phyloP scores from a whole-genome alignment of 2,113 vertebrate genomes.

The Corythoichthys haematopterus region DNA sequence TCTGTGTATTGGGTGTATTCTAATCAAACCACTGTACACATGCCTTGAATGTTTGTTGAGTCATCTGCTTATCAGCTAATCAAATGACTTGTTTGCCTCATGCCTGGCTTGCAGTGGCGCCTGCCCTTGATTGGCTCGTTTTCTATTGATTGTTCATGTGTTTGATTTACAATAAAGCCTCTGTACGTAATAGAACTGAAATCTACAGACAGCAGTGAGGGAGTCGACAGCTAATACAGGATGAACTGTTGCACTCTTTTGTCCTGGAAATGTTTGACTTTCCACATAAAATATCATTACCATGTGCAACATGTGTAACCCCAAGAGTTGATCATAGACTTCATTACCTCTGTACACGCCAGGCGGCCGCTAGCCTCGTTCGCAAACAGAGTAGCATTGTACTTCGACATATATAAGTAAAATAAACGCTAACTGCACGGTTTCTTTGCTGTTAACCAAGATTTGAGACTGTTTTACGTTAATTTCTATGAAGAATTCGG shows the following conservation, averaged over 20 bases:
- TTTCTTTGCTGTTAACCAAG: too few relatives aligned
- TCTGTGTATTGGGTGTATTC: conserved; percentile 61
- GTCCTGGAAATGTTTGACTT: conserved; percentile 13
- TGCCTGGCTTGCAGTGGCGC: conserved; percentile 49
- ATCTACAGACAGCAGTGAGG: conserved; percentile 26
- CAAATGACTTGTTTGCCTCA: conserved; percentile 66
- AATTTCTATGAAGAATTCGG: too few relatives aligned
- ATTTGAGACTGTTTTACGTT: too few relatives aligned
- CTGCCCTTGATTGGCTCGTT: conserved; percentile 51
- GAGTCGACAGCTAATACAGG: conserved; percentile 27
- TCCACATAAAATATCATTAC: conserved; percentile 26
- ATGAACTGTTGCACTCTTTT: conserved; percentile 13
- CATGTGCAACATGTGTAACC: conserved; percentile 20
- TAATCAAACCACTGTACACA: conserved; percentile 72
- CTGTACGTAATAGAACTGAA: conserved; percentile 47
- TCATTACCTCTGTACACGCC: too few relatives aligned
- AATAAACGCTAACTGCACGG: too few relatives aligned
- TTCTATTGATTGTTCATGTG: conserved; percentile 63
- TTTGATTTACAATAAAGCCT: conserved; percentile 51
- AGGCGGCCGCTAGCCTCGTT: too few relatives aligned
- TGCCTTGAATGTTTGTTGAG: conserved; percentile 71
- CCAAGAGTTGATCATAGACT: neutral
- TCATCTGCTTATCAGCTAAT: conserved; percentile 73
- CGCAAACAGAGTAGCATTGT: too few relatives aligned
- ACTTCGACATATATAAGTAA: too few relatives aligned